Conservation (phyloP, 2,888 invertebrate genomes). For the Abrostola tripartita region DNA sequence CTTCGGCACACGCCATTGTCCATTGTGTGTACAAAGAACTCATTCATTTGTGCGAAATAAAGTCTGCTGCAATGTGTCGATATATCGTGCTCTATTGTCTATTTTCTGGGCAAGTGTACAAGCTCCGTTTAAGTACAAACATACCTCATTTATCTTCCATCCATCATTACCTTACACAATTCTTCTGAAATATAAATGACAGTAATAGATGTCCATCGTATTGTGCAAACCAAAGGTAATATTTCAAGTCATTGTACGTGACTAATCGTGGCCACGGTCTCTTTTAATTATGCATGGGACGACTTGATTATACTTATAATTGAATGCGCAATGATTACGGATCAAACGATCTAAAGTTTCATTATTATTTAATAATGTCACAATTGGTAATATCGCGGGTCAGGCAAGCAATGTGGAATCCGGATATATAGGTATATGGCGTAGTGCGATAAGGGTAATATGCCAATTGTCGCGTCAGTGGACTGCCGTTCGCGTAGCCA, state of each 20-base stretch:
- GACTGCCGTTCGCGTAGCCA: background rate
- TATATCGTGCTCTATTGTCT: conserved; percentile 69
- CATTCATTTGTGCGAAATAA: conserved; percentile 78
- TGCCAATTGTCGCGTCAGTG: background rate
- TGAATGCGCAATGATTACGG: conserved; percentile 52
- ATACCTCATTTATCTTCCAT: conserved; percentile 41
- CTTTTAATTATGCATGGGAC: conserved; percentile 63
- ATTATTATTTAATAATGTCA: conserved; percentile 27
- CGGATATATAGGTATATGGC: conserved; percentile 3
- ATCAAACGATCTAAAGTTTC: conserved; percentile 25
- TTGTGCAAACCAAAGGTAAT: conserved; percentile 50
- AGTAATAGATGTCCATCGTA: conserved; percentile 43
- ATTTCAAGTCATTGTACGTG: conserved; percentile 61
- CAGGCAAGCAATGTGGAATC: conserved; percentile 2
- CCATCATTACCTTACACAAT: conserved; percentile 42
- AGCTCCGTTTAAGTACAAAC: conserved; percentile 36
- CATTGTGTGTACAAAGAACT: conserved; percentile 78
- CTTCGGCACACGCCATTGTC: conserved; percentile 75
- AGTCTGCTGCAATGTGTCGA: conserved; percentile 65
- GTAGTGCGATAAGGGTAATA: conserved; percentile 4
- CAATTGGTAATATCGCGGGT: conserved; percentile 14
- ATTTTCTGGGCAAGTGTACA: conserved; percentile 50
- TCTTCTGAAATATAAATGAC: conserved; percentile 40
- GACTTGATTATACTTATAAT: conserved; percentile 62
- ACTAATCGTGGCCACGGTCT: conserved; percentile 62